Base-by-base conservation (phyloP, 2,113 vertebrate species). In the Chaetodon auriga region DNA sequence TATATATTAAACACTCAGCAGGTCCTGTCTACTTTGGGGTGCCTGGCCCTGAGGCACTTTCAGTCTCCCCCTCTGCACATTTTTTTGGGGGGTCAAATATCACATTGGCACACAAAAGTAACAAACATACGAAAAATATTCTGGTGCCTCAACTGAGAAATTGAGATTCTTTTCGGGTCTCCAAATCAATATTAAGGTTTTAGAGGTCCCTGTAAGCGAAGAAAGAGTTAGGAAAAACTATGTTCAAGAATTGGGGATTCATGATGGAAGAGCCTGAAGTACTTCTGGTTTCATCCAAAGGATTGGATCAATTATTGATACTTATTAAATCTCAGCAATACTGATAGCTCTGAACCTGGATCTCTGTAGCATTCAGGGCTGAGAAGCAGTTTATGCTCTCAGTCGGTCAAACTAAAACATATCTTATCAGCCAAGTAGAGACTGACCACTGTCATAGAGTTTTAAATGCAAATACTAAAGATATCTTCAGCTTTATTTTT, bases 111-210 rank as follows among this genome's bases (percentile, higher is more conserved):
- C 49, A 45, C 38, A 36, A 38, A 6, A 25, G 15, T 15, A 57
- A 41, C 18, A 38, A 60, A 51, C 7, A 51, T 15, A 60, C 23
- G 11, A 15, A 49, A 57, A n/a, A 38, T 19, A 36, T 60, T 46
- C 41, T 58, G 41, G 30, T n/a, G 45, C 19, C 46, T 21, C 2
- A 0, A 38, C 49, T 57, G 13, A 65, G 49, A 57, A 57, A 48
- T 19, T 0, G 0, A 66, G 25, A 57, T 15, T 51, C 15, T 41
- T 43, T 23, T 9, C 0, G 0, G 19, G 2, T 35, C 30, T 69
- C 11, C n/a, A 14, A 68, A 78, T 58, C 65, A 70, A 19, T 53
- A 45, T 70, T 2, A 45, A n/a, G n/a, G 30, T 70, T 79, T 61
- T 43, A 70, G 7, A 25, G 41, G 10, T 73, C 43, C n/a, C n/a